Percentiles rank a stretch among this genome's conserved stretches.
Evolutionary conservation across 2,797 vertebrate species (phyloP).

Genomic region (Neosalanx taihuensis): DNA sequence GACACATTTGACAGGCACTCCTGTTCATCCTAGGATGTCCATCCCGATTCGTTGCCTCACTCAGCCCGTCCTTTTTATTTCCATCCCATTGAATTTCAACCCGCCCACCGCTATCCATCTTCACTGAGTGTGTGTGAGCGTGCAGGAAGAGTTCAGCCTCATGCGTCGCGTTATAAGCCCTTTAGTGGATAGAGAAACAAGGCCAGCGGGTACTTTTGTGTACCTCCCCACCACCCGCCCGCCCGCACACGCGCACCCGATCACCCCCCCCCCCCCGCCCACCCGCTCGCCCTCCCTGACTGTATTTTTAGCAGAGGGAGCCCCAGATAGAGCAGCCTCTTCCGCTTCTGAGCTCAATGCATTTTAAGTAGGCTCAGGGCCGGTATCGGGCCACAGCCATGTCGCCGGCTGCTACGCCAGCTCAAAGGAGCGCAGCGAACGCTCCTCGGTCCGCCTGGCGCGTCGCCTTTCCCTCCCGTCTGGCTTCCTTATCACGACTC

Average conservation of each 20-base stretch:
- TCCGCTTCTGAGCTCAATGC: slow-evolving; percentile 50
- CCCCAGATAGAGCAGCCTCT: slow-evolving; percentile 48
- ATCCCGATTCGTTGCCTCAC: not conserved
- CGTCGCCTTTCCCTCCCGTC: slow-evolving; percentile 5
- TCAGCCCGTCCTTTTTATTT: not conserved
- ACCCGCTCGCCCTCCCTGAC: slow-evolving; percentile 27
- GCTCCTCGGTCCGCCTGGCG: not conserved
- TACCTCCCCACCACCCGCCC: too few relatives aligned
- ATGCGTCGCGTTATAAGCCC: slow-evolving; percentile 23
- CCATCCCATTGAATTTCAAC: not conserved
- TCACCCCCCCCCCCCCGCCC: too few relatives aligned
- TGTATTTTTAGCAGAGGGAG: slow-evolving; percentile 60
- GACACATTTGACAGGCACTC: too few relatives aligned
- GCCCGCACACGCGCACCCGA: too few relatives aligned
- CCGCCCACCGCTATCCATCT: not conserved
- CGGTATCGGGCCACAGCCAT: slow-evolving; percentile 38
- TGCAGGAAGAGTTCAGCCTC: slow-evolving; percentile 7
- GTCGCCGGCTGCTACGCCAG: slow-evolving; percentile 23
- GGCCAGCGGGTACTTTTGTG: slow-evolving; percentile 47
- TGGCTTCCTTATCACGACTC: not conserved
- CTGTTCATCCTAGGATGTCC: too few relatives aligned
- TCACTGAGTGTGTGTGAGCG: not conserved
- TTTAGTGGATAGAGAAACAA: slow-evolving; percentile 56
- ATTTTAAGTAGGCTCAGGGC: slow-evolving; percentile 50
- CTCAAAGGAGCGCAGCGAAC: slow-evolving; percentile 28